A percentile compares a stretch with the other conserved stretches of the same genome.
Evolutionary conservation across 2,797 vertebrate species (phyloP).

Genomic region (Acridotheres tristis): DNA sequence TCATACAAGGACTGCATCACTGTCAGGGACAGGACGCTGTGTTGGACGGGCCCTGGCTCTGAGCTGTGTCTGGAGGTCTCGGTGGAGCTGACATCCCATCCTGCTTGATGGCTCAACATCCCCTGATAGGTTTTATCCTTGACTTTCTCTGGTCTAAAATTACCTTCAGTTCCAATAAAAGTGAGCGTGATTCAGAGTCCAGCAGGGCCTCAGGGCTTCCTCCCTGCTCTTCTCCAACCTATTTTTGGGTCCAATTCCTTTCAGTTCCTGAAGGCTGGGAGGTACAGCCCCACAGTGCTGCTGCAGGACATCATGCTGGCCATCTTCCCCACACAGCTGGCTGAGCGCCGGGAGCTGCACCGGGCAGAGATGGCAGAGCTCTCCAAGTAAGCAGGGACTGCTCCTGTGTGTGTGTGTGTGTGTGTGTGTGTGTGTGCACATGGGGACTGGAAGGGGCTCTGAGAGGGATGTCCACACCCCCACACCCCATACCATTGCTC

Average conservation of each 20-base stretch:
- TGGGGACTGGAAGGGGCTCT: background rate
- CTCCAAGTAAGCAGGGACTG: constrained; percentile 82
- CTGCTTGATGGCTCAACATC: background rate
- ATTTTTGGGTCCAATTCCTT: constrained; percentile 1
- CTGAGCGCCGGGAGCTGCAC: constrained; percentile 84
- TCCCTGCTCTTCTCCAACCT: background rate
- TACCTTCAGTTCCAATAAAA: background rate
- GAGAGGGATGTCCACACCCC: background rate
- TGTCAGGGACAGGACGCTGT: background rate
- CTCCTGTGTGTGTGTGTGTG: accelerated
- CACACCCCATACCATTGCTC: background rate
- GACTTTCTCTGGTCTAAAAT: background rate
- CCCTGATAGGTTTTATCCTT: background rate
- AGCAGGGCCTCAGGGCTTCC: background rate
- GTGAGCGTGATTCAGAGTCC: background rate
- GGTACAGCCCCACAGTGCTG: constrained; percentile 81
- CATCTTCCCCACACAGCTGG: constrained; percentile 82
- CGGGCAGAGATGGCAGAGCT: constrained; percentile 87
- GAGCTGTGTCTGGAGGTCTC: background rate
- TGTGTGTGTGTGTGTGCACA: accelerated
- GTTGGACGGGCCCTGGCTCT: background rate
- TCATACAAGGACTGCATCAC: constrained; percentile 45
- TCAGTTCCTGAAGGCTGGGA: constrained; percentile 87
- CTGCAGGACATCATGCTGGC: constrained; percentile 83
- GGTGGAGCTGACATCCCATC: background rate